These are phyloP conservation scores for Stegodyphus mimosarum DNA, from an alignment of 1,140 invertebrate species.

Conservation along the genomic window DNA sequence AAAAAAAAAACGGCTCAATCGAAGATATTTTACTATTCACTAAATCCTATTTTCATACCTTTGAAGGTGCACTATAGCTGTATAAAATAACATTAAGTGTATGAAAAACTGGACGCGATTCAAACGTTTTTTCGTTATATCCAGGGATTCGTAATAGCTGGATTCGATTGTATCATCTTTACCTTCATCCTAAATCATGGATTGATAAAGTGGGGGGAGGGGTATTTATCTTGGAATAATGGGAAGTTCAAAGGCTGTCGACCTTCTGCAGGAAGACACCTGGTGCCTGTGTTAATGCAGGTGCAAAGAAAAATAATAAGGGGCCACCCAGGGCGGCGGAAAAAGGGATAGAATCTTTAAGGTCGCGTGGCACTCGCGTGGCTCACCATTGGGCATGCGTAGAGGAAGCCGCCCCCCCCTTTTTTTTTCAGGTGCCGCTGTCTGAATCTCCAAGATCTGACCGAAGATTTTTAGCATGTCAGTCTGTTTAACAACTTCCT, in stretches of 20 bases:
- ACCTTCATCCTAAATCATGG: not conserved
- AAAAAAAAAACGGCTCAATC: too few species aligned
- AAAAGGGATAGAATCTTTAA: not conserved
- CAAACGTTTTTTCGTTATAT: too few species aligned
- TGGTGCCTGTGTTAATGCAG: slow-evolving; percentile 10
- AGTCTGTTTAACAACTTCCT: too few species aligned
- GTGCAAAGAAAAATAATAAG: slow-evolving; percentile 4
- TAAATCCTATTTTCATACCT: too few species aligned
- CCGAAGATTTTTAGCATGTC: too few species aligned
- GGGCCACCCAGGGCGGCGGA: not conserved
- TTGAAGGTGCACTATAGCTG: too few species aligned
- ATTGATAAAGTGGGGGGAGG: not conserved
- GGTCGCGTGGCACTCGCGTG: slow-evolving; percentile 15
- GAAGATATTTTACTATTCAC: too few species aligned
- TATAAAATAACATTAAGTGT: too few species aligned
- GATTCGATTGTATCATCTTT: not conserved
- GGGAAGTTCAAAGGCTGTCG: slow-evolving; percentile 8
- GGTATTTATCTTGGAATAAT: not conserved
- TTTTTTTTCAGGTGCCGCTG: not conserved
- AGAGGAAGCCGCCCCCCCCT: not conserved
- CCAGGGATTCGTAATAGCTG: too few species aligned
- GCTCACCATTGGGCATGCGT: not conserved
- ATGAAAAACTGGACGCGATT: too few species aligned
- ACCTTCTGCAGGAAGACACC: slow-evolving; percentile 1
- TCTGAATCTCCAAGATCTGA: too few species aligned